phyloP scores from a whole-genome alignment of 1,140 invertebrate species.

The Bombus difficillimus region DNA sequence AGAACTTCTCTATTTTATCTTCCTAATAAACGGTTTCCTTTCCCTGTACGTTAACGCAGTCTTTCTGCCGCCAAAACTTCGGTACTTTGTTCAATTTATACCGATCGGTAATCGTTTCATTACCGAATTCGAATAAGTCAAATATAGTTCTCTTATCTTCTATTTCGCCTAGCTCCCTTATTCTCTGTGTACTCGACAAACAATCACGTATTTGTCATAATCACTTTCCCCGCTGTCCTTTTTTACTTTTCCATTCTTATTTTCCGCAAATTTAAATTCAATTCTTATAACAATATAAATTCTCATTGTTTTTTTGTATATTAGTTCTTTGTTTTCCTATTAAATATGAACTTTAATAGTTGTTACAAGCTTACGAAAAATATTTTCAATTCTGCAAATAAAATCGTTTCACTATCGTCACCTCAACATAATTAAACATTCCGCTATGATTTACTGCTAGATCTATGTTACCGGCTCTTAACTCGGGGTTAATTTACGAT shows the following conservation, averaged over 20 bases:
- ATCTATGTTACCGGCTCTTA: background rate
- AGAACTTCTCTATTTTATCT: background rate
- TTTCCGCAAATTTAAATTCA: background rate
- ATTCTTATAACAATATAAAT: background rate
- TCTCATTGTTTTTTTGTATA: background rate
- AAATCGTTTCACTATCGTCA: slow-evolving; percentile 1
- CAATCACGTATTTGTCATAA: background rate
- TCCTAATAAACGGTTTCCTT: background rate
- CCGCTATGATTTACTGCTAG: slow-evolving; percentile 43
- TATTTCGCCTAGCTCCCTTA: background rate
- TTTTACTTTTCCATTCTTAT: background rate
- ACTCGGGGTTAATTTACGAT: slow-evolving; percentile 19
- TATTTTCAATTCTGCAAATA: background rate
- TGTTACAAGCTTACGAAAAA: too few relatives aligned
- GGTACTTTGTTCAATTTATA: slow-evolving; percentile 52
- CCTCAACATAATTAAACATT: background rate
- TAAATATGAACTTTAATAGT: too few relatives aligned
- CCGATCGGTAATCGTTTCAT: slow-evolving; percentile 15
- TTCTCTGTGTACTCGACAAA: slow-evolving; percentile 42
- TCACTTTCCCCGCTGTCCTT: slow-evolving; percentile 25
- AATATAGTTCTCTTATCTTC: slow-evolving; percentile 49
- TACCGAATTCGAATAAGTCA: background rate
- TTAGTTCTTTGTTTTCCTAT: background rate
- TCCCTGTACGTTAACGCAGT: background rate
- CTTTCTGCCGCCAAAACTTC: background rate